phyloP scores from a whole-genome alignment of 2,797 vertebrate genomes.

The Arctocebus calabarensis region DNA sequence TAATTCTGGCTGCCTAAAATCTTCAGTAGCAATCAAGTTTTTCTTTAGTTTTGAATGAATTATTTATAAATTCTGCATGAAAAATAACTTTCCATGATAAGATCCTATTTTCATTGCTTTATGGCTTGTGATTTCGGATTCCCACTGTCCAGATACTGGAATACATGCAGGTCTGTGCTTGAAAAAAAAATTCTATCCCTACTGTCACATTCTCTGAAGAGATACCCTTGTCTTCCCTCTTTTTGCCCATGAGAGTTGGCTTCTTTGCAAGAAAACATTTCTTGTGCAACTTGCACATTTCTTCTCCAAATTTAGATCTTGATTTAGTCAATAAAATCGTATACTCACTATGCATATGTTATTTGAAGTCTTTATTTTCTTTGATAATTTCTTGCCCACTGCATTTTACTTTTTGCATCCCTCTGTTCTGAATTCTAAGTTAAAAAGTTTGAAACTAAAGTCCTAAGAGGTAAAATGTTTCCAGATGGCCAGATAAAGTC shows the following conservation, averaged over 20 bases:
- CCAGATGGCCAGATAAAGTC: conserved; percentile 45
- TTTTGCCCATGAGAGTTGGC: neutral
- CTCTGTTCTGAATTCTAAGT: conserved; percentile 23
- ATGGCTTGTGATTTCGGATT: neutral
- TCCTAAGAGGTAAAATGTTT: neutral
- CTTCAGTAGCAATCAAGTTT: neutral
- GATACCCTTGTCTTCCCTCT: neutral
- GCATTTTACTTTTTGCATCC: neutral
- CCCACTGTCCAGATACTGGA: neutral
- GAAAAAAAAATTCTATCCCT: neutral
- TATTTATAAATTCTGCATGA: conserved; percentile 15
- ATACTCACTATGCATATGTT: neutral
- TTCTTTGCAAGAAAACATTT: neutral
- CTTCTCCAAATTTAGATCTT: conserved; percentile 43
- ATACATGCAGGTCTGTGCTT: neutral
- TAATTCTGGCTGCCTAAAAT: neutral
- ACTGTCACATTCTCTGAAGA: neutral
- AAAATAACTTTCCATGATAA: neutral
- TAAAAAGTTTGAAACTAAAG: conserved; percentile 22
- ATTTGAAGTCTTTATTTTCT: conserved; percentile 51
- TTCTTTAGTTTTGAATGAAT: neutral
- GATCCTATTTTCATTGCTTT: neutral
- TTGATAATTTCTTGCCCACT: neutral
- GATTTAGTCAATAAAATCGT: conserved; percentile 5
- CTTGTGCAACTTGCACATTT: neutral